Base-by-base conservation (phyloP, 2,888 invertebrate species). In the Taphrorychus bicolor region DNA sequence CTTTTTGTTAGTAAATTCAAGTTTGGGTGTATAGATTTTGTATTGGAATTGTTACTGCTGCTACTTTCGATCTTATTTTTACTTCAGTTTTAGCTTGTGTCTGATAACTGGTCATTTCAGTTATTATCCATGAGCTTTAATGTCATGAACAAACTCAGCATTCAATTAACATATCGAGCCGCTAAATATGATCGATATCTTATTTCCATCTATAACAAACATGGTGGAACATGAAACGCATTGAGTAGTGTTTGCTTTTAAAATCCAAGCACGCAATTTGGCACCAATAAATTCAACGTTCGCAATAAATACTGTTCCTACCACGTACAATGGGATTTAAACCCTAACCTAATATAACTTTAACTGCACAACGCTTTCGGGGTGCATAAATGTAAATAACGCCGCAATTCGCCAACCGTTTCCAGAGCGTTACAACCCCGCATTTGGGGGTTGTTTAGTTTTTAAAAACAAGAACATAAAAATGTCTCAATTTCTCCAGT, bases 201-300 rank as follows among this genome's bases (percentile, higher is more conserved):
- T n/a, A n/a, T n/a, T n/a, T n/a, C n/a, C n/a, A n/a, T n/a, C n/a
- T n/a, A n/a, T n/a, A n/a, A n/a, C n/a, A n/a, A n/a, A n/a, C n/a
- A n/a, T n/a, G n/a, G n/a, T n/a, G n/a, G n/a, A n/a, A n/a, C n/a
- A n/a, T n/a, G n/a, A n/a, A n/a, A n/a, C n/a, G n/a, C n/a, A n/a
- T n/a, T n/a, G n/a, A n/a, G n/a, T 45, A 45, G 7, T 3, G 45
- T 7, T 7, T 17, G 14, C 59, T 49, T 59, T 59, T 23, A 49
- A 59, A 59, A 48, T n/a, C 51, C n/a, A 14, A 49, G 48, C 59
- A 48, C 48, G 59, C 51, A 59, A 59, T 59, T 59, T 51, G 59
- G 40, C 45, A 18, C 32, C 21, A 17, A 59, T 59, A 59, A 23
- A 59, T 59, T 48, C 21, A 3, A 7, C 32, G 23, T n/a, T 51